Conservation (phyloP, 2,113 vertebrate genomes). For the Zosterops pallidus region DNA sequence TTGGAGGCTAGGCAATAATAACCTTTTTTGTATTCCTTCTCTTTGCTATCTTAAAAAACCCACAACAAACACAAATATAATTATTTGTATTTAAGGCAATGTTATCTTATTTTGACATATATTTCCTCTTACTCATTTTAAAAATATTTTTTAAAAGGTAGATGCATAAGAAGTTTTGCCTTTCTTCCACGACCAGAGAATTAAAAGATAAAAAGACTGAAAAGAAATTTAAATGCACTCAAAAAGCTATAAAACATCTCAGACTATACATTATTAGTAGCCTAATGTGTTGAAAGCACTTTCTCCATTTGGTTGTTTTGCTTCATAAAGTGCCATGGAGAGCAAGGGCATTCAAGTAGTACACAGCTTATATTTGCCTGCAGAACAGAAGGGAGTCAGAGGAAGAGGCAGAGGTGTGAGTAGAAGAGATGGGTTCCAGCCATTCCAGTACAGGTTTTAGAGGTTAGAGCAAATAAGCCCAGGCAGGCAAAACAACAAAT, state of each 20-base stretch:
- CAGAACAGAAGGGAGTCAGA: neutral
- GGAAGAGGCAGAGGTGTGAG: neutral
- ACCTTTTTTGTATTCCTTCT: neutral
- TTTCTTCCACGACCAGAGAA: neutral
- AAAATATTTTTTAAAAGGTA: neutral
- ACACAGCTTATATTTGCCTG: neutral
- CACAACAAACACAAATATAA: neutral
- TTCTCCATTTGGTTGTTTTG: constrained; percentile 4
- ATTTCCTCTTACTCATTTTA: neutral
- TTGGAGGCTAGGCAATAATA: neutral
- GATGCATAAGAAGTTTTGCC: neutral
- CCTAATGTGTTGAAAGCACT: constrained; percentile 25
- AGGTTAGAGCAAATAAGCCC: neutral
- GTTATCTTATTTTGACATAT: neutral
- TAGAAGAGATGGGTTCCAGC: neutral
- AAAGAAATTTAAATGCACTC: neutral
- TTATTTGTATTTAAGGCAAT: neutral
- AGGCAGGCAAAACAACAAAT: neutral
- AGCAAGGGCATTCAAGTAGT: neutral
- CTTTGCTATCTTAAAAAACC: neutral
- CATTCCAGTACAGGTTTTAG: neutral
- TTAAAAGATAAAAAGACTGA: neutral
- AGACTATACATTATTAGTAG: neutral
- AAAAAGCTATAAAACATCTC: neutral
- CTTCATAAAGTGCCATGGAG: neutral